Evolutionary conservation across 2,113 vertebrate species (phyloP).

Genomic region (Oxyura jamaicensis): DNA sequence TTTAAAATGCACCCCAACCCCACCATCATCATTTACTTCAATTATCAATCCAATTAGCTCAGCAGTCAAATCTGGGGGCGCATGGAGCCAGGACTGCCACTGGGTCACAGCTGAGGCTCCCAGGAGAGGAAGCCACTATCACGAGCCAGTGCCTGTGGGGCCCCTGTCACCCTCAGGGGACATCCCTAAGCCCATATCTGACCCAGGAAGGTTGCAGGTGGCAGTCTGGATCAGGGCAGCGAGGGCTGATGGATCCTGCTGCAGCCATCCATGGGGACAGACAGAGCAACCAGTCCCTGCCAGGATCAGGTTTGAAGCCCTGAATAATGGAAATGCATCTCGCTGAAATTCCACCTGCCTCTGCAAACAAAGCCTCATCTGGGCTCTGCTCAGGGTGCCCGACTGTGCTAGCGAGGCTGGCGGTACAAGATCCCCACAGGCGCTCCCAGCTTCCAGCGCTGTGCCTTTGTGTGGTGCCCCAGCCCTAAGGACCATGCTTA

Average conservation of each 20-base stretch:
- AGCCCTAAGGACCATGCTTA: fast-evolving
- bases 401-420: neutral
- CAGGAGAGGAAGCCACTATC: neutral
- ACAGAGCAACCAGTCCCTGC: neutral
- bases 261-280: neutral
- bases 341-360: constrained; percentile 24
- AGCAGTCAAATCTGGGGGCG: neutral
- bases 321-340: constrained; percentile 9
- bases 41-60: neutral
- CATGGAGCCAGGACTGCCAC: neutral
- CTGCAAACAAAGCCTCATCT: neutral
- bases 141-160: neutral
- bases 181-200: neutral
- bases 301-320: constrained; percentile 18
- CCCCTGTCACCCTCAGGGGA: neutral
- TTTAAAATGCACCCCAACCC: neutral
- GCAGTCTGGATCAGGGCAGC: neutral
- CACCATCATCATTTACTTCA: neutral
- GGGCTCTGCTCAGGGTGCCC: neutral
- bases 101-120: neutral
- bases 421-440: too few species aligned
- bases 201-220: neutral
- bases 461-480: neutral
- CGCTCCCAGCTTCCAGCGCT: neutral
- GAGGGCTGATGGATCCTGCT: too few species aligned